Percentiles rank a stretch among this genome's conserved stretches.
Evolutionary conservation across 1,140 invertebrate genomes (phyloP).

Genomic region (Leptinotarsa texana): DNA sequence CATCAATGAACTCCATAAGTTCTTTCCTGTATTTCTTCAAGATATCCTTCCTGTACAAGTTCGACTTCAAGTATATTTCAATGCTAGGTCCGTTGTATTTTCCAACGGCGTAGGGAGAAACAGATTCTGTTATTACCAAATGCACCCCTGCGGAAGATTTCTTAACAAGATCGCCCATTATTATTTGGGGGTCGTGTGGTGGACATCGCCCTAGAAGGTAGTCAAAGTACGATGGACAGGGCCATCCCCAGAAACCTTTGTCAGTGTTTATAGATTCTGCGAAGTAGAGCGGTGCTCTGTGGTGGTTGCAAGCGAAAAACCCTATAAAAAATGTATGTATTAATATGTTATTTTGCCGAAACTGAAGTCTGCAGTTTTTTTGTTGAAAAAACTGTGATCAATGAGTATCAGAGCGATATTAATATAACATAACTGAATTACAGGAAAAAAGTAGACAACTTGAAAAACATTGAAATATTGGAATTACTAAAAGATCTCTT

Average conservation of each 20-base stretch:
- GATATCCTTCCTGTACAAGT: slow-evolving; percentile 31
- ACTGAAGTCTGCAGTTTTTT: too few species aligned
- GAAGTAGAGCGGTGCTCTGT: slow-evolving; percentile 69
- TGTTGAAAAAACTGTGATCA: too few species aligned
- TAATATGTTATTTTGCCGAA: too few species aligned
- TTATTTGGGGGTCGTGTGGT: slow-evolving; percentile 47
- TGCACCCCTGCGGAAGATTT: slow-evolving; percentile 42
- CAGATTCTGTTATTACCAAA: slow-evolving; percentile 51
- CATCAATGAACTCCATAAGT: slow-evolving; percentile 35
- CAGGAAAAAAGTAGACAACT: too few species aligned
- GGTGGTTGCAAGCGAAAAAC: slow-evolving; percentile 66
- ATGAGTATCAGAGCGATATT: too few species aligned
- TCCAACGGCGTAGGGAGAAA: slow-evolving; percentile 49
- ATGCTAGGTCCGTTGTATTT: slow-evolving; percentile 45
- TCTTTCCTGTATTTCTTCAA: slow-evolving; percentile 38
- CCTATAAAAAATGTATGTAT: slow-evolving; percentile 35
- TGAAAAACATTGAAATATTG: too few species aligned
- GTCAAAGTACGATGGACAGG: slow-evolving; percentile 66
- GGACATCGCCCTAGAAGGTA: slow-evolving; percentile 66
- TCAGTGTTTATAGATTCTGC: slow-evolving; percentile 73
- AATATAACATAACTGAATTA: too few species aligned
- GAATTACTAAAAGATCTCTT: too few species aligned
- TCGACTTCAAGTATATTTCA: slow-evolving; percentile 39
- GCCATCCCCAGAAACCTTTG: slow-evolving; percentile 73
- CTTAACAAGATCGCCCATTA: slow-evolving; percentile 48